Conservation (phyloP, 2,797 vertebrate species). For the Coilia nasus region DNA sequence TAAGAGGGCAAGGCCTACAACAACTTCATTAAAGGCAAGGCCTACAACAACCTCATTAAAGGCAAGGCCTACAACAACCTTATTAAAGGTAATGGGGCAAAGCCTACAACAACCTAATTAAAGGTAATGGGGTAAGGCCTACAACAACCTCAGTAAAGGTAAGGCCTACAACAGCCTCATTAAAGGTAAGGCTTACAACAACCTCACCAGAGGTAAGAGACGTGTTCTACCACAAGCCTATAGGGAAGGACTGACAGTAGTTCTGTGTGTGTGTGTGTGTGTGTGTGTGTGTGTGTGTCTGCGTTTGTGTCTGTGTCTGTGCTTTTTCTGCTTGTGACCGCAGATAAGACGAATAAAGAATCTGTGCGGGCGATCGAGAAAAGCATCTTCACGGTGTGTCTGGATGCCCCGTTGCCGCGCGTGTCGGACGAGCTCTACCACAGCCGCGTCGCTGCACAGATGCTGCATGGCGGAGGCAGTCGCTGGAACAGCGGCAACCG, state of each 20-base stretch:
- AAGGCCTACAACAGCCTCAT: not conserved
- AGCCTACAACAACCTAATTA: not conserved
- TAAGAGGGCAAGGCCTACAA: not conserved
- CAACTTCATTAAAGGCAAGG: no score
- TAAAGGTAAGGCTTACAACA: not conserved
- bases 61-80: not conserved
- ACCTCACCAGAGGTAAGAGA: constrained; percentile 9
- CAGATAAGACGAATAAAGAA: constrained; percentile 96
- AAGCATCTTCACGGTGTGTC: constrained; percentile 92
- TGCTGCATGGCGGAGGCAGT: no score
- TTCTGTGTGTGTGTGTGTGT: no score
- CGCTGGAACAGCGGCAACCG: no score
- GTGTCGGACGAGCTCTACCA: constrained; percentile 67
- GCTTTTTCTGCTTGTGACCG: not conserved
- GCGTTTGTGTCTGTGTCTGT: not conserved
- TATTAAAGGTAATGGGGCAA: not conserved
- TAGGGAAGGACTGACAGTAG: no score
- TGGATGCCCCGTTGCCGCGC: constrained; percentile 87
- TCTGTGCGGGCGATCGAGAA: constrained; percentile 91
- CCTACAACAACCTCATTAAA: not conserved
- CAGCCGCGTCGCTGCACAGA: no score
- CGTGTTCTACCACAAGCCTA: no score
- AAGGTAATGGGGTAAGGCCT: no score
- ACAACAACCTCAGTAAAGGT: no score
- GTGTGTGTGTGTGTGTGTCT: no score